A percentile compares a stretch with the other conserved stretches of the same genome.
Conservation (phyloP, 2,797 vertebrate species). For the Amblyraja radiata region DNA sequence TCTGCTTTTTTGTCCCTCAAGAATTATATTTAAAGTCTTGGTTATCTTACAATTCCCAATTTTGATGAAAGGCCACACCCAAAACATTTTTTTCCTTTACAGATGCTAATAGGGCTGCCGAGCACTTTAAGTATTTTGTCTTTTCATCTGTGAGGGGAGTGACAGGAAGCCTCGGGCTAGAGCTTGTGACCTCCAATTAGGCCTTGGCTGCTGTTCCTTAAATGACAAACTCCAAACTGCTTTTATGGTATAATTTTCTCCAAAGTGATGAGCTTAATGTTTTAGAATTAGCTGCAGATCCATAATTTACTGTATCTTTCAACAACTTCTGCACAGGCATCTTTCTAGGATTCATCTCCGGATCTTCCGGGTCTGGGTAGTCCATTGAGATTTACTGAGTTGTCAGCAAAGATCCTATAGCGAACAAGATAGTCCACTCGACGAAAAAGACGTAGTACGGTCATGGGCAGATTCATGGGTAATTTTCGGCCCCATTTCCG, state of each 20-base stretch:
- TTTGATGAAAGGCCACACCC: slow-evolving; percentile 15
- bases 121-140: not conserved
- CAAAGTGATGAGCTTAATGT: slow-evolving; percentile 9
- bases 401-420: not conserved
- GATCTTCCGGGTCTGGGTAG: not conserved
- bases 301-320: not conserved
- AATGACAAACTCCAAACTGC: slow-evolving; percentile 8
- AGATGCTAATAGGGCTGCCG: slow-evolving; percentile 20
- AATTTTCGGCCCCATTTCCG: too few relatives aligned
- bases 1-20: not conserved
- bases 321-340: not conserved
- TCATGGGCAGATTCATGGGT: too few relatives aligned
- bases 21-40: not conserved
- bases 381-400: not conserved
- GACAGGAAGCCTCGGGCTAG: slow-evolving; percentile 25
- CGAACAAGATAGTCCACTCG: too few relatives aligned
- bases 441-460: too few relatives aligned
- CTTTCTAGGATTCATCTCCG: not conserved
- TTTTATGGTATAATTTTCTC: slow-evolving; percentile 25
- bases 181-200: slow-evolving; percentile 28
- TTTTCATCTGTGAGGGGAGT: slow-evolving; percentile 19
- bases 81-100: slow-evolving; percentile 26
- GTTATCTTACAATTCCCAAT: not conserved
- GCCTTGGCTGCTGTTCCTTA: slow-evolving; percentile 10
- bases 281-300: not conserved